Evolutionary conservation across 23 tunicate genomes (phyloP).

Genomic region (Ciona savignyi): DNA sequence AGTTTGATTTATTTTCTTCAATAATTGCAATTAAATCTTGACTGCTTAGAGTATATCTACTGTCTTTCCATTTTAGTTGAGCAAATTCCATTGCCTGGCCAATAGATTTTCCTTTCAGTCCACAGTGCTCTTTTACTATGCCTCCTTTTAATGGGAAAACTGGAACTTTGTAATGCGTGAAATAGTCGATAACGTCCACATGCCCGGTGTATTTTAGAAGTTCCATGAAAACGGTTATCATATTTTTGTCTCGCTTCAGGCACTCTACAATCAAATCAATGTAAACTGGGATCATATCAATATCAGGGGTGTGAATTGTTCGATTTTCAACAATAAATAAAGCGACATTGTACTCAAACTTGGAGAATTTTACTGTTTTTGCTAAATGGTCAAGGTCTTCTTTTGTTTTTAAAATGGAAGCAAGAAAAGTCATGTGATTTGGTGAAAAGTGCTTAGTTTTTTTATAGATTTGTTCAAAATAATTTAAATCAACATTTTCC

Average conservation of each 20-base stretch:
- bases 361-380: constrained; percentile 30
- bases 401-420: constrained; percentile 41
- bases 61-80: constrained; percentile 57
- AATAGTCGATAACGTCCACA: constrained; percentile 46
- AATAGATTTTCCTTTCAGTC: constrained; percentile 44
- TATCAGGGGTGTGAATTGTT: background rate
- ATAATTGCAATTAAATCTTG: constrained; percentile 32
- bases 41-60: constrained; percentile 37
- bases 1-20: constrained; percentile 9
- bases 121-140: constrained; percentile 15
- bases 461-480: constrained; percentile 34
- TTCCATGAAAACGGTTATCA: constrained; percentile 24
- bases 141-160: constrained; percentile 51
- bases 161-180: constrained; percentile 44
- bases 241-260: constrained; percentile 1
- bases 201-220: constrained; percentile 78
- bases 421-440: constrained; percentile 41
- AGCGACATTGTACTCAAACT: constrained; percentile 14
- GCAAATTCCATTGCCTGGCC: constrained; percentile 31
- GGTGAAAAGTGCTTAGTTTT: constrained; percentile 28
- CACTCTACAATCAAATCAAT: constrained; percentile 22
- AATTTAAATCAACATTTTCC: constrained; percentile 27
- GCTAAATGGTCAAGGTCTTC: constrained; percentile 14
- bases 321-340: constrained; percentile 29
- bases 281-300: constrained; percentile 5